Conservation (phyloP, 2,797 vertebrate species). For the Spheniscus humboldti region DNA sequence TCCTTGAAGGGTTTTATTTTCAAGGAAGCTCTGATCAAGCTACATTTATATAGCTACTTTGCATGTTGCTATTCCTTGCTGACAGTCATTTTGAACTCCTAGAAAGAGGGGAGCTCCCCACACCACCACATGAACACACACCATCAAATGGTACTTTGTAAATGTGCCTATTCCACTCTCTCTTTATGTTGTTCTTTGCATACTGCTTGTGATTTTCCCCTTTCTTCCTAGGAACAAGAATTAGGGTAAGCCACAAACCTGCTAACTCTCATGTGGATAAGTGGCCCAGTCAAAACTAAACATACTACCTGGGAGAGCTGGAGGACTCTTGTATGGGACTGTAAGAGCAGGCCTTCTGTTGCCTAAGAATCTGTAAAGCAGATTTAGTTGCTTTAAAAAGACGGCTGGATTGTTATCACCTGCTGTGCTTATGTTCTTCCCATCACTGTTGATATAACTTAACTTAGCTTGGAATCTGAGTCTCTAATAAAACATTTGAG, state of each 20-base stretch:
- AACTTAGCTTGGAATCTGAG: slow-evolving; percentile 46
- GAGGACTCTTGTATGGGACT: not conserved
- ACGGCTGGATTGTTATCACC: not conserved
- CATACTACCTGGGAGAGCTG: not conserved
- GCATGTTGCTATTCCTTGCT: not conserved
- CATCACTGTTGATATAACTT: slow-evolving; percentile 41
- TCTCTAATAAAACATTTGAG: slow-evolving; percentile 19
- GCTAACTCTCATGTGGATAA: not conserved
- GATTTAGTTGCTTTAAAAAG: not conserved
- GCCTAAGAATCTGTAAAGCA: not conserved
- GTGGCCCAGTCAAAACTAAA: not conserved
- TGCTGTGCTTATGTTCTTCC: not conserved
- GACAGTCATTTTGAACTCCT: not conserved
- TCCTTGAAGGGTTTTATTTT: not conserved
- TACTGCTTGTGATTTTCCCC: not conserved
- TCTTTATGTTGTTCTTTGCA: not conserved
- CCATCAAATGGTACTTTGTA: not conserved
- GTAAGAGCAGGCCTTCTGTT: not conserved
- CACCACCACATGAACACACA: not conserved
- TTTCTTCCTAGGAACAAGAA: not conserved
- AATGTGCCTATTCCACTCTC: not conserved
- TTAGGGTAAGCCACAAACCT: not conserved
- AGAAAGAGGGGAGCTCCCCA: not conserved
- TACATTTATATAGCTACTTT: not conserved
- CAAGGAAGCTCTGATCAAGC: not conserved